Evolutionary conservation across 2,888 invertebrate genomes (phyloP), one percentile per base, ranked within the genome.

Genomic region (Archips crataeganus): DNA sequence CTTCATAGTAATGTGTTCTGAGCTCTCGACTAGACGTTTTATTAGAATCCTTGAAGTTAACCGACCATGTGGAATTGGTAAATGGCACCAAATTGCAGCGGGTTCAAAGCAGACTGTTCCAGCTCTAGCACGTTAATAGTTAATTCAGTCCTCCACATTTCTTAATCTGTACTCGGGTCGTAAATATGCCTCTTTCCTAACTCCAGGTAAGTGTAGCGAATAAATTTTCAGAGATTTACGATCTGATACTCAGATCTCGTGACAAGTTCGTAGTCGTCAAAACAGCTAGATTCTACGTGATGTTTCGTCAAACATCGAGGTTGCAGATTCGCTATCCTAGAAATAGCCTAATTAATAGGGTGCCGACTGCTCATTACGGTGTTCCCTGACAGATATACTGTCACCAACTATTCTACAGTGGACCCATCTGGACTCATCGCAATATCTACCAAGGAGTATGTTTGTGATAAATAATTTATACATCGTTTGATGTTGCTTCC

Each of bases 341-440:
- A 84, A 82, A 85, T 81, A 78, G 76, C 78, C 79, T 65, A 85
- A 87, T 89, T 86, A 85, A 86, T 89, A 81, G 80, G 75, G 78
- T 78, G 80, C 79, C 79, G 80, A 79, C 81, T 82, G 79, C 86
- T 87, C 85, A 86, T 90, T 90, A 90, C 79, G 79, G 78, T 75
- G 75, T 75, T 76, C 81, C 82, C 81, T 85, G 90, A 88, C 86
- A 85, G 87, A 88, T 88, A 87, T 87, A 87, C 85, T 83, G 85
- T 85, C 78, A 79, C 79, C 78, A 78, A 80, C 79, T 76, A 82
- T 80, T 86, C 80, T 84, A 81, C 81, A 79, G 78, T 81, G 80
- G 79, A 81, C 82, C 78, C 73, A 74, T 78, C 78, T 78, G 73
- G 74, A 76, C 75, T 70, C 66, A 75, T 77, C 75, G 75, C 76